Evolutionary conservation across 2,113 vertebrate species (phyloP), one percentile per base, ranked within the genome.

Genomic region (Lepisosteus oculatus): DNA sequence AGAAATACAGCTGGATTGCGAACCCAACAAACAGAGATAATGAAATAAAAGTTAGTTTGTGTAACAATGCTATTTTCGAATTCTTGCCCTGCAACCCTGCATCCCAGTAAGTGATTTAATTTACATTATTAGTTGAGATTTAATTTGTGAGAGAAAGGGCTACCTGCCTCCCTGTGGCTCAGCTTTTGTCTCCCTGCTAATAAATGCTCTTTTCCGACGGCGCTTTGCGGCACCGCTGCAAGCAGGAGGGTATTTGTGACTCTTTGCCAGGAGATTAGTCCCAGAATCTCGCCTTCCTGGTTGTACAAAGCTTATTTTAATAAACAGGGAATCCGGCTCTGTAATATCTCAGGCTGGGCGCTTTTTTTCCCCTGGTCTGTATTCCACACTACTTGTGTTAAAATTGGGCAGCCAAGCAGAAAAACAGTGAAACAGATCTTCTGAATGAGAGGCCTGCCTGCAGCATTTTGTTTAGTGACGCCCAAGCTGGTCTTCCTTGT

Each of bases 191-290:
- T 70, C 61, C 3, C 8, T 17, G 42, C 41, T 56, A 57, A 62
- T 64, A 57, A 55, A 72, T 42, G n/a, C 15, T 15, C 43, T 61
- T 29, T 54, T 17, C 61, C 12, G 42, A 11, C 29, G 56, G 61
- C 29, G 44, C 17, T n/a, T 17, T 7, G 42, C 42, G 61, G 29
- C 71, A 51, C 7, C 55, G 14, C 61, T 66, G 55, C 42, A 42
- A 64, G 42, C 61, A n/a, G 63, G 61, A 44, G 63, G 67, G 47
- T 66, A 66, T 74, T 70, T 66, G 62, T 61, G 61, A 70, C 61
- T 47, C 68, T 66, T 63, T 74, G 73, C 73, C 73, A 70, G 68
- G 68, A 70, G 68, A 74, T 74, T 70, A 74, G 73, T 74, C 68
- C 62, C 45, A 15, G 47, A 67, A 70, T 66, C 73, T 69, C 56